Evolutionary conservation across 2,888 invertebrate genomes (phyloP), one percentile per base, ranked within the genome.

Genomic region (Schrankia costaestrigalis): DNA sequence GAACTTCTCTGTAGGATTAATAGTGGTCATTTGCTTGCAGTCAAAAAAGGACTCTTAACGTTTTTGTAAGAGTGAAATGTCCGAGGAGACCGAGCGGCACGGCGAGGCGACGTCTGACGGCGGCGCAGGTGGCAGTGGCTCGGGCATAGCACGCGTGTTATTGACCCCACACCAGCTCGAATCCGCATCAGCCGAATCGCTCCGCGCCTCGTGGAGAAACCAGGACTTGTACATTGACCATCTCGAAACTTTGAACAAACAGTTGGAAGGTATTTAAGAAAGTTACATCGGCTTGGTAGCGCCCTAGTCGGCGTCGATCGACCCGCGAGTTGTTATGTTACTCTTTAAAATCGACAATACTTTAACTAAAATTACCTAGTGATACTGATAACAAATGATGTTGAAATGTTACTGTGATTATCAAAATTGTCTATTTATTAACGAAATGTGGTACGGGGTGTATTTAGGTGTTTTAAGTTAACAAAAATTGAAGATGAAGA

Each of bases 141-240:
- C 60, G 81, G 90, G 56, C 66, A 59, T 72, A 63, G 85, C 89
- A 58, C 90, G 91, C 56, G 89, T 92, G 71, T 83, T 90, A 64
- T 83, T 93, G 75, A 89, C 90, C 62, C 90, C 92, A 47, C 89
- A 90, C 59, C 93, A 93, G 69, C 79, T 92, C 71, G 90, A 91
- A 67, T 86, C 86, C 64, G 86, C 92, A 55, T 89, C 90, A 56
- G 88, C 89, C 67, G 90, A 91, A 57, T 91, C 93, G 63, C 90
- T 93, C 75, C 89, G 90, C 62, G 87, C 90, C 76, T 90, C 91
- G 69, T 94, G 94, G 94, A 90, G 89, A 78, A 90, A 90, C 78
- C 93, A 94, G 90, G 93, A 94, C 84, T 90, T 89, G 72, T 94
- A 93, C 89, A 90, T 94, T 84, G 91, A 93, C 76, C 89, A 90